Evolutionary conservation across 2,888 invertebrate genomes (phyloP), one percentile per base, ranked within the genome.

Genomic region (Aethes cnicana): DNA sequence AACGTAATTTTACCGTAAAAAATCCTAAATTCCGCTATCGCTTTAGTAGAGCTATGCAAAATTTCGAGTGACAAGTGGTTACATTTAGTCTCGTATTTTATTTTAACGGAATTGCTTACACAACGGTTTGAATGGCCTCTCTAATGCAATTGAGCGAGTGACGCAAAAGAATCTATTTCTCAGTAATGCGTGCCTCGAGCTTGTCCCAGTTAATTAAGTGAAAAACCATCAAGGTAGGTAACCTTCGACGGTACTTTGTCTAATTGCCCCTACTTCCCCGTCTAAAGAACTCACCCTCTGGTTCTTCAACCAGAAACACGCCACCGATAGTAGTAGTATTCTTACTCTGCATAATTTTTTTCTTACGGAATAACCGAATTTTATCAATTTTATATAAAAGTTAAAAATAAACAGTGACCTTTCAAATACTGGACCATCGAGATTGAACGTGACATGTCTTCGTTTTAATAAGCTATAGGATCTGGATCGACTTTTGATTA

Each of bases 111-210:
- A 67, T 58, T 55, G 62, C 59, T 63, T 64, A 56, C 64, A 66
- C 62, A 65, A 64, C 59, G 58, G 60, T 71, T 71, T 70, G 57
- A 74, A 74, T 67, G 69, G 74, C 72, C 73, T 72, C 74, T 73
- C 69, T 74, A 75, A 74, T 77, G 74, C 72, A 73, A 78, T 75
- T 74, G 67, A 69, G 66, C 67, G 46, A 55, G 66, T 77, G 72
- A 76, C 74, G 75, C 71, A 72, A 69, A 74, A 66, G 56, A 74
- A 72, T 75, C 63, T 62, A 69, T 69, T 73, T 69, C 63, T 64
- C 61, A 32, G 44, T 43, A 47, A 42, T 43, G 48, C 53, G 50
- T 50, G 39, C 52, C 35, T 32, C 42, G 33, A 35, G 35, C 39
- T 26, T 46, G 32, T 39, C 25, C 21, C 25, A 39, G 39, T 23